Evolutionary conservation across 64 coral and sea anemone genomes (phyloP).

Genomic region (Catalaphyllia jardinei): DNA sequence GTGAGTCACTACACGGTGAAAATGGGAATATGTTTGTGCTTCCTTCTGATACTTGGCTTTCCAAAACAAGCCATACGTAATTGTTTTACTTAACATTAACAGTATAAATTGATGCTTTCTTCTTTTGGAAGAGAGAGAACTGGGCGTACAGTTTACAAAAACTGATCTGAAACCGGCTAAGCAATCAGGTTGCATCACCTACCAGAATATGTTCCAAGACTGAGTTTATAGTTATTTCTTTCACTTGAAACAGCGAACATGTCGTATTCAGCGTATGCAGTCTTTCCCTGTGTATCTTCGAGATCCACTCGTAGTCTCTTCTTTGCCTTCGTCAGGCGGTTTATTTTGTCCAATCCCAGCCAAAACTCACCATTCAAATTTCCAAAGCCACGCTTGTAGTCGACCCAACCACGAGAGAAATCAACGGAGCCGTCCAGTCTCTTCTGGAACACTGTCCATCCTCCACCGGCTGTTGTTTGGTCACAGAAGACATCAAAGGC

Average conservation of each 20-base stretch:
- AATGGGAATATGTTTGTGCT: too few species aligned
- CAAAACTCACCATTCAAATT: slow-evolving; percentile 39
- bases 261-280: slow-evolving; percentile 21
- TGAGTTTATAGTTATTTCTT: neutral
- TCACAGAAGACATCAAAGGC: slow-evolving; percentile 45
- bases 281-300: slow-evolving; percentile 8
- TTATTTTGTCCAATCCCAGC: slow-evolving; percentile 50
- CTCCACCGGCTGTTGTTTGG: slow-evolving; percentile 27
- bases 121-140: too few species aligned
- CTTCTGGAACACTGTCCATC: slow-evolving; percentile 57
- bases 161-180: too few species aligned
- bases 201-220: neutral
- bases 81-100: too few species aligned
- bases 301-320: slow-evolving; percentile 54
- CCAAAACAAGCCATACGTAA: too few species aligned
- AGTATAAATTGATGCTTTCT: too few species aligned
- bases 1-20: too few species aligned
- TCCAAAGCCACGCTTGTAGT: slow-evolving; percentile 49
- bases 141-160: too few species aligned
- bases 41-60: too few species aligned
- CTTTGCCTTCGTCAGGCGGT: slow-evolving; percentile 21
- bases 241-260: slow-evolving; percentile 35
- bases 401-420: slow-evolving; percentile 36
- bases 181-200: neutral
- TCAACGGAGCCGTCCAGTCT: slow-evolving; percentile 49